phyloP scores from a whole-genome alignment of 2,113 vertebrate species.

The Telmatochromis brichardi region DNA sequence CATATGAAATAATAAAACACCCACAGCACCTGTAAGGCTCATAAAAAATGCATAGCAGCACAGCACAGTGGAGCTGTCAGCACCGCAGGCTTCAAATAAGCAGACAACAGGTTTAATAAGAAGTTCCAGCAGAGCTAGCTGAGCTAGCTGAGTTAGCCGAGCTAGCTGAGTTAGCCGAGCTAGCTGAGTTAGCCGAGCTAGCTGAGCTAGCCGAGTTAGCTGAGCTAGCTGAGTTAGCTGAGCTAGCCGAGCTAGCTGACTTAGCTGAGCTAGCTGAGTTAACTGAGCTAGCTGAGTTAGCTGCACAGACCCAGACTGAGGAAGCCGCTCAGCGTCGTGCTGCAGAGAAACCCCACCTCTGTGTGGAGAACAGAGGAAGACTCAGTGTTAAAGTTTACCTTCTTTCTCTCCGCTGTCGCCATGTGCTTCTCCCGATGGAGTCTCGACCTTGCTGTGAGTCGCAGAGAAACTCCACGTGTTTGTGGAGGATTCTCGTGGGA shows the following conservation, averaged over 20 bases:
- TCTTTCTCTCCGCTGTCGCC: background rate
- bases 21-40: background rate
- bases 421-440: accelerated
- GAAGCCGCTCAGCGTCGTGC: background rate
- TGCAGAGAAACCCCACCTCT: background rate
- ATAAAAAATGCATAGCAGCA: background rate
- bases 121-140: background rate
- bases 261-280: accelerated
- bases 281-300: background rate
- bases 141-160: accelerated
- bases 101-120: background rate
- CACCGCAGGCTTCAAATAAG: background rate
- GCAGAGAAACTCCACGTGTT: background rate
- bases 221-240: background rate
- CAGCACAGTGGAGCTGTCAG: background rate
- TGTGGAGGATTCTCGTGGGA: background rate
- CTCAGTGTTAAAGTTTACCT: background rate
- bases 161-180: accelerated
- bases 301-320: background rate
- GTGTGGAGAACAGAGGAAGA: background rate
- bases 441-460: background rate
- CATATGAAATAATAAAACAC: background rate
- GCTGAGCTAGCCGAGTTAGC: accelerated
- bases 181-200: accelerated
- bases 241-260: background rate